Conservation (phyloP, 2,113 vertebrate species). For the Crotalus viridis region DNA sequence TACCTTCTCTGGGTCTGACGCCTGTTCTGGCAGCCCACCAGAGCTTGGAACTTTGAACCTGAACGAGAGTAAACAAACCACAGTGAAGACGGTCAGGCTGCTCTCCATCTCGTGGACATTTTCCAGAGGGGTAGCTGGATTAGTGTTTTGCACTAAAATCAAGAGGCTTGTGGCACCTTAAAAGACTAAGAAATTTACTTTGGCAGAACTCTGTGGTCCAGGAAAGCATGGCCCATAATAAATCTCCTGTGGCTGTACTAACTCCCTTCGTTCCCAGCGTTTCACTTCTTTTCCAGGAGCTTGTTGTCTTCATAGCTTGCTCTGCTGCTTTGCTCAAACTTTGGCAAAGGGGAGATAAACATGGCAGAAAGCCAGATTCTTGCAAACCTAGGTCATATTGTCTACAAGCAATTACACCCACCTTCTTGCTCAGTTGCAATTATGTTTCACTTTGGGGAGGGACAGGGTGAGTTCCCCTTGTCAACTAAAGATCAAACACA, state of each 20-base stretch:
- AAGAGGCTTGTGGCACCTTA: conserved; percentile 3
- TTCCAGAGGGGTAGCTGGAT: neutral
- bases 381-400: neutral
- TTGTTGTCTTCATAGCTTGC: neutral
- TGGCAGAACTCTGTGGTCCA: neutral
- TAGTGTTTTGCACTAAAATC: neutral
- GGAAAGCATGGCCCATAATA: neutral
- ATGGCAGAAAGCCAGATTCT: neutral
- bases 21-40: neutral
- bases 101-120: neutral
- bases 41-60: neutral
- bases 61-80: neutral
- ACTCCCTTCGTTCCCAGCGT: neutral
- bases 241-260: neutral
- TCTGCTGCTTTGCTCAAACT: neutral
- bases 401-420: conserved; percentile 1
- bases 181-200: neutral
- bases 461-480: neutral
- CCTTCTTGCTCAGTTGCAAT: neutral
- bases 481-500: neutral
- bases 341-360: neutral
- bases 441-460: neutral
- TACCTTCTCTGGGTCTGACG: neutral
- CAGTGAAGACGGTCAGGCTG: neutral
- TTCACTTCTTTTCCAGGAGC: neutral